A percentile compares a stretch with the other conserved stretches of the same genome.
These are phyloP conservation scores for Drosophila borborema DNA, from an alignment of 2,888 invertebrate species.

Conservation along the genomic window DNA sequence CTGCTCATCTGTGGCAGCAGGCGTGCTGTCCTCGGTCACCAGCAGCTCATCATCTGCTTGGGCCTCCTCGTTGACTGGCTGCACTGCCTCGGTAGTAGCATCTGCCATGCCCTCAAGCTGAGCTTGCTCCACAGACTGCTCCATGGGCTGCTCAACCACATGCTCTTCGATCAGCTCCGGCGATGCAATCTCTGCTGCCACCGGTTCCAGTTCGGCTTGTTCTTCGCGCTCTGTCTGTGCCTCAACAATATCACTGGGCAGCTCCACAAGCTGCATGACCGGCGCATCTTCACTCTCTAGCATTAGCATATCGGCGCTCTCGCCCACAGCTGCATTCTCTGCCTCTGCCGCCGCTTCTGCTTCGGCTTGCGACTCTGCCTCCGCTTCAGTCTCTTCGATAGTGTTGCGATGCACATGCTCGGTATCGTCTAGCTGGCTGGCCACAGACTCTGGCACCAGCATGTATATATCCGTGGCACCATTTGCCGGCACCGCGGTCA, in stretches of 20 bases:
- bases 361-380: not conserved
- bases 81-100: conserved; percentile 43
- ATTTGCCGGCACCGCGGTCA: conserved; percentile 65
- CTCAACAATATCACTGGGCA: conserved; percentile 61
- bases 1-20: conserved; percentile 15
- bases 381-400: conserved; percentile 49
- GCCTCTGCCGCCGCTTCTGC: conserved; percentile 26
- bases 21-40: conserved; percentile 13
- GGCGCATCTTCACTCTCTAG: conserved; percentile 78
- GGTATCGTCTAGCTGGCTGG: conserved; percentile 63
- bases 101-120: conserved; percentile 58
- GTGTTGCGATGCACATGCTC: conserved; percentile 68
- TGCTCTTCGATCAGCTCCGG: conserved; percentile 63
- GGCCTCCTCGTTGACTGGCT: conserved; percentile 1
- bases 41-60: conserved; percentile 11
- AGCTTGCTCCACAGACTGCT: conserved; percentile 39
- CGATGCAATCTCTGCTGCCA: conserved; percentile 16
- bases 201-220: conserved; percentile 10
- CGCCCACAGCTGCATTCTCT: conserved; percentile 29
- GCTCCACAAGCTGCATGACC: conserved; percentile 65
- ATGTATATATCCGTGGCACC: conserved; percentile 75
- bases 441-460: conserved; percentile 73
- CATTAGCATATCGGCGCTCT: conserved; percentile 80
- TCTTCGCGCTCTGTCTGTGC: conserved; percentile 43
- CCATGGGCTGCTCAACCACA: conserved; percentile 56